Base-by-base conservation (phyloP, 2,888 invertebrate species). In the Sericinus montela region DNA sequence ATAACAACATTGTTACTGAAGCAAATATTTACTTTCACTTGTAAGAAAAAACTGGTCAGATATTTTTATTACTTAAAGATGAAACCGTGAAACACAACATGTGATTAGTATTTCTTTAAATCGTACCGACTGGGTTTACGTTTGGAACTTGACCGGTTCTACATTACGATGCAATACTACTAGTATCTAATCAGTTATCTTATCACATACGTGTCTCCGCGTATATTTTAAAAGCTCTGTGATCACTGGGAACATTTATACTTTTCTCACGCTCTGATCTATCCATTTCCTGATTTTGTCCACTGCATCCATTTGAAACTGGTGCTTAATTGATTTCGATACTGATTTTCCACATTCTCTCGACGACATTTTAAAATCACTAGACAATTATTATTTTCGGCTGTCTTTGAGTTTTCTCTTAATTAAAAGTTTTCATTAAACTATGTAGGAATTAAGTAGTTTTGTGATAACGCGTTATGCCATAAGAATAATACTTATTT, bases 151-250 rank as follows among this genome's bases (percentile, higher is more conserved):
- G 23, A 39, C 36, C 41, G 42, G 48, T 32, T 29, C 15, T 14
- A 37, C 37, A 30, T 37, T 42, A 43, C 42, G 37, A 48, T 42
- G 30, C 48, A 48, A 32, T 38, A 34, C 5, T 25, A 23, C 30
- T 28, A 16, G 5, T 34, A 42, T 48, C 48, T 48, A 42, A 43
- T 48, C 48, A 25, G 25, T 30, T 28, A 48, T 48, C 42, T 32
- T 38, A 46, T 46, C 46, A 23, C 32, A 10, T 19, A 15, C 5
- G 11, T 37, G 42, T 37, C 42, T 23, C 42, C 48, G 38, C 48
- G 42, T 48, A 37, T 38, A 43, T 38, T 30, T 37, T 25, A 43
- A 40, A 38, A 25, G 30, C 37, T 36, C 14, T 8, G 35, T 14
- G 40, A 46, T 11, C 44, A 36, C 15, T 29, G 38, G 34, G n/a